phyloP scores from a whole-genome alignment of 2,888 invertebrate genomes.

The Thymelicus sylvestris region DNA sequence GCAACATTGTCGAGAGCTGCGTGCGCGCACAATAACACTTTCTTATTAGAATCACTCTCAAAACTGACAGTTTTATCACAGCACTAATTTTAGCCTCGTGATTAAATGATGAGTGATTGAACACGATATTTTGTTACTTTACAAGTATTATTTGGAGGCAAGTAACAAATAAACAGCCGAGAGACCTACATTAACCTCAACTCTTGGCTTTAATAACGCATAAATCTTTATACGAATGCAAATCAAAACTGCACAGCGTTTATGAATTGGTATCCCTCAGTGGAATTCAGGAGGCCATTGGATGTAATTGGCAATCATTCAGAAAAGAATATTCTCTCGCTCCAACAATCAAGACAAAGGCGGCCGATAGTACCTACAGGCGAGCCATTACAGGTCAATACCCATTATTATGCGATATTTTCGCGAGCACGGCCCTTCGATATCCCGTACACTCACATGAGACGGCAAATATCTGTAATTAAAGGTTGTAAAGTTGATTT shows the following conservation, averaged over 20 bases:
- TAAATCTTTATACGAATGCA: conserved; percentile 78
- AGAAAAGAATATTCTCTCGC: conserved; percentile 78
- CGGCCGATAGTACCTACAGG: conserved; percentile 81
- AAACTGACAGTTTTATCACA: conserved; percentile 50
- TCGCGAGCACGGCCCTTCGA: conserved; percentile 82
- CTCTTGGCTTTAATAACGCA: conserved; percentile 66
- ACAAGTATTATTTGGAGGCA: neutral
- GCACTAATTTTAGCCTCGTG: conserved; percentile 42
- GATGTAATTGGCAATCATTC: conserved; percentile 84
- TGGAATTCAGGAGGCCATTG: conserved; percentile 80
- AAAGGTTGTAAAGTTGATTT: conserved; percentile 85
- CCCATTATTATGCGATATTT: conserved; percentile 85
- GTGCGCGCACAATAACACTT: conserved; percentile 57
- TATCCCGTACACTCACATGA: conserved; percentile 79
- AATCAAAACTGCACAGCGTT: conserved; percentile 70
- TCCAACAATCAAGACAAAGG: conserved; percentile 83
- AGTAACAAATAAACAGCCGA: conserved; percentile 8
- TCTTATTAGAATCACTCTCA: conserved; percentile 61
- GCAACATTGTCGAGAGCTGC: conserved; percentile 75
- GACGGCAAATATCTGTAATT: conserved; percentile 85
- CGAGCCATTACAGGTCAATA: conserved; percentile 83
- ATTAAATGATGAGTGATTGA: conserved; percentile 44
- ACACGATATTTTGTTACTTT: conserved; percentile 37
- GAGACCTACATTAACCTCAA: conserved; percentile 54
- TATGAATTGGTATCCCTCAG: conserved; percentile 70